Evolutionary conservation across 2,888 invertebrate genomes (phyloP).

Genomic region (Ectemnius continuus): DNA sequence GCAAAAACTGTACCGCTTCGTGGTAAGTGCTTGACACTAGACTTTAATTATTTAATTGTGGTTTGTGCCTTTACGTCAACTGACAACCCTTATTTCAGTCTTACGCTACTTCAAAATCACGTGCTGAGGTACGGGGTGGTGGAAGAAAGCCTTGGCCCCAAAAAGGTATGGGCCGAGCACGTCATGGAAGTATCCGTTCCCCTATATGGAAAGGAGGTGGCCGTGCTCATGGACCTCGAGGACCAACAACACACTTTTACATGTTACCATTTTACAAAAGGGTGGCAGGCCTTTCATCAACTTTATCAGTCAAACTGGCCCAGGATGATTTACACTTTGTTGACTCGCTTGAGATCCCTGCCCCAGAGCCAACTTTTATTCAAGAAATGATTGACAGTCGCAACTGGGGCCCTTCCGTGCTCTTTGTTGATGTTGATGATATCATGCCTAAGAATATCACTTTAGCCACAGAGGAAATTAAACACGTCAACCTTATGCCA

Average conservation of each 20-base stretch:
- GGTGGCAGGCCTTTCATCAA: constrained; percentile 88
- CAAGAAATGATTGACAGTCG: constrained; percentile 89
- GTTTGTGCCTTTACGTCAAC: not conserved
- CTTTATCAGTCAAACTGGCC: constrained; percentile 93
- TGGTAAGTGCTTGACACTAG: constrained; percentile 79
- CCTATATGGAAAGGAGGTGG: constrained; percentile 93
- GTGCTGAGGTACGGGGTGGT: constrained; percentile 93
- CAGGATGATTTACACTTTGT: constrained; percentile 98
- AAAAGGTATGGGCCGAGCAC: constrained; percentile 93
- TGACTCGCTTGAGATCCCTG: constrained; percentile 90
- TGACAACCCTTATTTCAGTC: constrained; percentile 61
- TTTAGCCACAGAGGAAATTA: constrained; percentile 87
- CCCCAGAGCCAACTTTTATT: constrained; percentile 88
- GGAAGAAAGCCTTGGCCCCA: constrained; percentile 98
- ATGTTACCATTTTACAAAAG: constrained; percentile 92
- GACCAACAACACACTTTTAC: constrained; percentile 93
- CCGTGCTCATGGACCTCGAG: constrained; percentile 92
- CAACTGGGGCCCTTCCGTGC: constrained; percentile 97
- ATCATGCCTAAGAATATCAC: constrained; percentile 93
- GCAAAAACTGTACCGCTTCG: constrained; percentile 90
- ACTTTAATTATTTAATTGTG: not conserved
- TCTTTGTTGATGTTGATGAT: constrained; percentile 96
- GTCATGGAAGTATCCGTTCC: constrained; percentile 95
- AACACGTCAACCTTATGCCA: constrained; percentile 96
- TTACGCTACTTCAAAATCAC: constrained; percentile 88